Evolutionary conservation across 2,888 invertebrate species (phyloP).

Genomic region (Carterocephalus palaemon): DNA sequence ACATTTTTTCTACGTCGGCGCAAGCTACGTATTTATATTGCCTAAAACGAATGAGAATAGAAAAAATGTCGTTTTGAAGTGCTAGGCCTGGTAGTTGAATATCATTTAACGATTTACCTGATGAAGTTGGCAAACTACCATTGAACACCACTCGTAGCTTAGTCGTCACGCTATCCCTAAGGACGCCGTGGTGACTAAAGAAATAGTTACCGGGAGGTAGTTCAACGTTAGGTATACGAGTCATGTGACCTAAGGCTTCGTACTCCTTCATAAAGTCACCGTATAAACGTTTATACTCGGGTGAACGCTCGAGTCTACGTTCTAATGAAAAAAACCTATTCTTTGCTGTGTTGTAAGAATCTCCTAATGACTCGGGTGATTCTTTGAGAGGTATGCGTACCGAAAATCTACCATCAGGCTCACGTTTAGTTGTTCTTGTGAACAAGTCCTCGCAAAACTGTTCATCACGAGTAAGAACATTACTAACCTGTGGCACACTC

Average conservation of each 20-base stretch:
- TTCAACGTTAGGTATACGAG: no score
- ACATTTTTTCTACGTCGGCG: slow-evolving; percentile 40
- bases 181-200: no score
- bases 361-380: no score
- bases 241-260: no score
- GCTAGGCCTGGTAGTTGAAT: slow-evolving; percentile 34
- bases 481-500: slow-evolving; percentile 9
- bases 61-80: slow-evolving; percentile 30
- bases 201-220: no score
- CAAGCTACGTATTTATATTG: slow-evolving; percentile 32
- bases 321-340: slow-evolving; percentile 13
- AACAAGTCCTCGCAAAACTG: slow-evolving; percentile 20
- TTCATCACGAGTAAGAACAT: slow-evolving; percentile 16
- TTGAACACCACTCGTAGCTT: slow-evolving; percentile 42
- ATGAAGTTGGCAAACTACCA: slow-evolving; percentile 31
- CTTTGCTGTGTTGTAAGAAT: no score
- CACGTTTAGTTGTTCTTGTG: slow-evolving; percentile 22
- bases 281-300: slow-evolving; percentile 13
- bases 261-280: slow-evolving; percentile 17
- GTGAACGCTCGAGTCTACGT: slow-evolving; percentile 10
- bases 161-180: slow-evolving; percentile 35
- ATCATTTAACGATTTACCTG: slow-evolving; percentile 29
- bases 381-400: slow-evolving; percentile 2
- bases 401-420: slow-evolving; percentile 20
- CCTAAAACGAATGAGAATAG: slow-evolving; percentile 36